Base-by-base conservation (phyloP, 2,888 invertebrate genomes). In the Taenaris catops region DNA sequence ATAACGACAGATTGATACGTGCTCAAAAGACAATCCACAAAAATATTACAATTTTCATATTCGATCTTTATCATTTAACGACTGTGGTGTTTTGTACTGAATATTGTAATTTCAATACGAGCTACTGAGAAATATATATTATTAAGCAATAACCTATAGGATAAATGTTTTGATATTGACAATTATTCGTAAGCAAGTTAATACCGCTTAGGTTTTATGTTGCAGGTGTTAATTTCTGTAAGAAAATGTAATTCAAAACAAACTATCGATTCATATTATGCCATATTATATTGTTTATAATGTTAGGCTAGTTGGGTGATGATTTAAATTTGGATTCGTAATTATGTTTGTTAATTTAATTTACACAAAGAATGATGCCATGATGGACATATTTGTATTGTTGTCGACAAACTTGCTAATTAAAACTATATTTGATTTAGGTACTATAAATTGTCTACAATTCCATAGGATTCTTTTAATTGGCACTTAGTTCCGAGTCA, bases 101-200 rank as follows among this genome's bases (percentile, higher is more conserved):
- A 71, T 64, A 71, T 71, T 67, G 63, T 72, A 65, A 70, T 68
- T 78, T 75, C 75, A 74, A 63, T 79, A 79, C 73, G 72, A 74
- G 69, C 72, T 76, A 72, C 58, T 75, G 70, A 69, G 69, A 61
- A 75, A 72, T 70, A 71, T 76, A 71, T 73, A 70, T 70, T 70
- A 72, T 69, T 81, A 84, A 83, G 86, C 84, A 83, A 84, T 84
- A 84, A 83, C 75, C 80, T 78, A 63, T 84, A 84, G 83, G 65
- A 74, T 84, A 80, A 79, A 80, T 69, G 79, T 84, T 86, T 86
- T 86, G 83, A 84, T 86, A 84, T 84, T 84, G 84, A 84, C 73
- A 75, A 83, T 70, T 84, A 84, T 75, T 76, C 67, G 58, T 83
- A 83, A 76, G 76, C 81, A 81, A 76, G 76, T 80, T 78, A 76